Percentiles rank a stretch among this genome's conserved stretches.
Conservation (phyloP, 2,888 invertebrate genomes). For the Rhagonycha lutea region DNA sequence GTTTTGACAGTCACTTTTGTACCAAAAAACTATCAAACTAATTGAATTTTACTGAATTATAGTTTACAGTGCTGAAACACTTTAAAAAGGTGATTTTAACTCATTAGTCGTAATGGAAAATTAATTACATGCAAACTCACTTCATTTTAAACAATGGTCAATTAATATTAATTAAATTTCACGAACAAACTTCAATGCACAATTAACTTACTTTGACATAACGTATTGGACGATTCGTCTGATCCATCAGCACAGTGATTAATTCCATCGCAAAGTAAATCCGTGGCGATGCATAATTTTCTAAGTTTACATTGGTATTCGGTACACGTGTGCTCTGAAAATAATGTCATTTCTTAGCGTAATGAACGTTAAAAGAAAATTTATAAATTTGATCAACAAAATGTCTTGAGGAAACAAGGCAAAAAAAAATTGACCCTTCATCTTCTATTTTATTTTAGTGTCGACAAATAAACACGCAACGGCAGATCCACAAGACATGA, state of each 20-base stretch:
- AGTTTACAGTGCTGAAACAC: not conserved
- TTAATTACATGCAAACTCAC: not conserved
- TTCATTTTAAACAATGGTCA: not conserved
- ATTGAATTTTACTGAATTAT: not conserved
- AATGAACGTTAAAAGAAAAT: not conserved
- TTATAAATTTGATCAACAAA: not conserved
- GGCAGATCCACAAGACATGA: not conserved
- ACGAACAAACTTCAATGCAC: not conserved
- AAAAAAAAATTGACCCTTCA: not conserved
- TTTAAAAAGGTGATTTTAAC: not conserved
- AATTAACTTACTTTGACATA: conserved; percentile 79
- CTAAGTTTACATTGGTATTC: conserved; percentile 86
- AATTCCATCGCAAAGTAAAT: conserved; percentile 89
- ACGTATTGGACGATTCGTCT: conserved; percentile 83
- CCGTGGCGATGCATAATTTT: conserved; percentile 90
- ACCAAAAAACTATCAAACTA: not conserved
- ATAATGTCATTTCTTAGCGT: conserved; percentile 15
- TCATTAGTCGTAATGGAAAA: not conserved
- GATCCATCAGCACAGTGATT: conserved; percentile 94
- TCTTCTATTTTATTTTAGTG: not conserved
- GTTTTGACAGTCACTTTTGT: not conserved
- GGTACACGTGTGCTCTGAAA: conserved; percentile 84
- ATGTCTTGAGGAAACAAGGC: not conserved
- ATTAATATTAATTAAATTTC: not conserved
- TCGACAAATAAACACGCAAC: not conserved